Conservation (phyloP, 2,888 invertebrate genomes). For the Dasypolia templi region DNA sequence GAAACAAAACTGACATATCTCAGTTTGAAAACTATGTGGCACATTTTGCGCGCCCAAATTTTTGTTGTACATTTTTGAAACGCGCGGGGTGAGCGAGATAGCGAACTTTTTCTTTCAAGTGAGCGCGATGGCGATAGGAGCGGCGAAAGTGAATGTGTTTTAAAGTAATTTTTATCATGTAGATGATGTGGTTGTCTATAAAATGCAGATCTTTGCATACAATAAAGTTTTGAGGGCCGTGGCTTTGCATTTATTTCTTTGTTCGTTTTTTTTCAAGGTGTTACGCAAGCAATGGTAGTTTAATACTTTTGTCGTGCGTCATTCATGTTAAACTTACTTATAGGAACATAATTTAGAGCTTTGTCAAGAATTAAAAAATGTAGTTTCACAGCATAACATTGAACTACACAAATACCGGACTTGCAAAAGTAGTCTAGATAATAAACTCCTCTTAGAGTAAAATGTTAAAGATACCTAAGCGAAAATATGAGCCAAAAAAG, state of each 20-base stretch:
- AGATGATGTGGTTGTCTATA: slow-evolving; percentile 46
- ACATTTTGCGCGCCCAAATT: slow-evolving; percentile 83
- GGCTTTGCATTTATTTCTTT: slow-evolving; percentile 41
- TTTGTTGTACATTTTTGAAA: slow-evolving; percentile 80
- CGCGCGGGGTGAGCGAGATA: slow-evolving; percentile 65
- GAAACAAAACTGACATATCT: slow-evolving; percentile 88
- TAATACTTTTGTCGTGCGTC: slow-evolving; percentile 44
- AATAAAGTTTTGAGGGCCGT: slow-evolving; percentile 41
- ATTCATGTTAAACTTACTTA: slow-evolving; percentile 16
- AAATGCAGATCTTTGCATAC: slow-evolving; percentile 50
- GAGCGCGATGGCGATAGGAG: slow-evolving; percentile 49
- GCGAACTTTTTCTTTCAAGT: slow-evolving; percentile 56
- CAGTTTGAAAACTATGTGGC: slow-evolving; percentile 85
- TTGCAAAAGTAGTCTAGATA: background rate
- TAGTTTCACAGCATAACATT: background rate
- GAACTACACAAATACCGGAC: background rate
- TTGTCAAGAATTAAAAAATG: background rate
- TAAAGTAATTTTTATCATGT: slow-evolving; percentile 51
- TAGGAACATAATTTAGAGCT: slow-evolving; percentile 1
- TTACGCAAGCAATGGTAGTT: slow-evolving; percentile 20
- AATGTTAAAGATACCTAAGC: too few species aligned
- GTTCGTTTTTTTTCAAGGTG: slow-evolving; percentile 21
- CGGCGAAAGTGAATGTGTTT: slow-evolving; percentile 45
- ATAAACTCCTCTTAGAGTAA: too few species aligned
- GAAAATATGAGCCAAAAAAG: too few species aligned